Evolutionary conservation across 2,888 invertebrate species (phyloP), one percentile per base, ranked within the genome.

Genomic region (Ochropleura plecta): DNA sequence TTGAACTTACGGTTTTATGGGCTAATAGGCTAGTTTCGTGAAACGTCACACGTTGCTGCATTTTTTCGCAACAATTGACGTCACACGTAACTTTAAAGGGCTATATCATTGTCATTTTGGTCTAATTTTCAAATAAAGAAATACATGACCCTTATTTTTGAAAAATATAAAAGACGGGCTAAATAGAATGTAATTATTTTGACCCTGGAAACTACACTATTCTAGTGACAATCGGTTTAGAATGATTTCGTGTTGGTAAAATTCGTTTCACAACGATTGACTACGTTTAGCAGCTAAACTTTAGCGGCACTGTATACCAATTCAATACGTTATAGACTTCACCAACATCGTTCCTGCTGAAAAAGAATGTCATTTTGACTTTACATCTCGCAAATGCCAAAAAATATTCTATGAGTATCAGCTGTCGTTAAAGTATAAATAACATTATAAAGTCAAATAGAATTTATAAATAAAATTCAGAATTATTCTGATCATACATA

Each of bases 401-500:
- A 74, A 62, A 79, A 71, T 70, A 83, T 68, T 73, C 46, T 42
- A 14, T 10, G 10, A 67, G 18, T 73, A 51, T 57, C 59, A 74
- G 69, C 84, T 74, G 60, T 60, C 59, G 49, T 53, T 57, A n/a
- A 59, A 69, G 57, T 72, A 72, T 73, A 68, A 73, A 75, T 67
- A 46, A 30, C 59, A 84, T 84, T 80, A 70, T 44, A 80, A 82
- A 84, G 70, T 79, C 75, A 63, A 82, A 81, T 81, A 53, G 12
- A 60, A 57, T 75, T 53, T 72, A 70, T 80, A 64, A 75, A 68
- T 68, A 67, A 73, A 18, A 48, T 62, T 55, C 18, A 66, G 44
- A 46, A 40, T 20, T 44, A 44, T 40, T 57, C 20, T 46, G 6
- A 73, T 76, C 81, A 81, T 77, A 63, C 73, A 12, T 42, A 18